phyloP scores from a whole-genome alignment of 1,140 invertebrate species.

The Papilio aristodemus region DNA sequence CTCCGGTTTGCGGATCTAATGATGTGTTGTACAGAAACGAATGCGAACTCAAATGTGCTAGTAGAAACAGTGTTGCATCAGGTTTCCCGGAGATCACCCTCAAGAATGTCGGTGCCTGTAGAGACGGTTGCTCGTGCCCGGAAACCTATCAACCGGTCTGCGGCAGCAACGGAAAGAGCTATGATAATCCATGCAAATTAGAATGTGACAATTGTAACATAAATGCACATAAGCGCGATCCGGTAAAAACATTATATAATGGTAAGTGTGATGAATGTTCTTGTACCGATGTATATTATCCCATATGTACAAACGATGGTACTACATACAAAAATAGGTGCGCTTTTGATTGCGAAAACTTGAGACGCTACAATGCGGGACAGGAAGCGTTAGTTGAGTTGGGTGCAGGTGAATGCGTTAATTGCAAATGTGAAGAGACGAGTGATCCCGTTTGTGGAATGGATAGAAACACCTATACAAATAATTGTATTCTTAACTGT shows the following conservation, averaged over 20 bases:
- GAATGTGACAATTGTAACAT: conserved; percentile 5
- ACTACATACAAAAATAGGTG: conserved; percentile 10
- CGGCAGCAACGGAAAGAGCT: neutral
- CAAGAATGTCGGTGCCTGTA: neutral
- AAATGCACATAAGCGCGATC: neutral
- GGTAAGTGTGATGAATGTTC: neutral
- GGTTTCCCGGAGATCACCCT: neutral
- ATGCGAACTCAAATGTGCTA: neutral
- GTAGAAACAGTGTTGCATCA: neutral
- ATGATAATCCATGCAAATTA: conserved; percentile 13
- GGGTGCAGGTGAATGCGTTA: conserved; percentile 10
- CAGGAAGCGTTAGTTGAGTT: neutral
- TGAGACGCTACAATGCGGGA: conserved; percentile 14
- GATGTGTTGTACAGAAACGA: neutral
- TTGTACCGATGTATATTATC: neutral
- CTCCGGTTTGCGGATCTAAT: neutral
- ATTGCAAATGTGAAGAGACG: neutral
- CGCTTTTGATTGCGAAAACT: conserved; percentile 5
- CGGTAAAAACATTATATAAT: neutral
- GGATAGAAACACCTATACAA: neutral
- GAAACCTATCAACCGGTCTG: neutral
- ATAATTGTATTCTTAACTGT: conserved; percentile 1
- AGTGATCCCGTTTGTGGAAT: conserved; percentile 11
- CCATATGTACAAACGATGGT: conserved; percentile 9
- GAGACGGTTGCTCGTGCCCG: neutral